Evolutionary conservation across 2,888 invertebrate species (phyloP).

Genomic region (Mycalesis mineus): DNA sequence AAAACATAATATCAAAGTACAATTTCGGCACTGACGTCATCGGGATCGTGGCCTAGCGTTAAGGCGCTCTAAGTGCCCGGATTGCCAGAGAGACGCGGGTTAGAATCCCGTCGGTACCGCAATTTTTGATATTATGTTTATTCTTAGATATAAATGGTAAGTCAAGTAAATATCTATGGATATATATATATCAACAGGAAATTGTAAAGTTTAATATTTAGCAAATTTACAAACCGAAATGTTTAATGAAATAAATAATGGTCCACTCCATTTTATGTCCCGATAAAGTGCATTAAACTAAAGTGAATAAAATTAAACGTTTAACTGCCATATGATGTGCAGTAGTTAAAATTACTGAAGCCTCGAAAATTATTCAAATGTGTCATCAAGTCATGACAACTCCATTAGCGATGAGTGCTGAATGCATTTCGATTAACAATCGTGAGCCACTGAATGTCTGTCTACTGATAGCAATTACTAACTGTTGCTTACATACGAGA

Average conservation of each 20-base stretch:
- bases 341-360: conserved; percentile 14
- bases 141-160: too few relatives aligned
- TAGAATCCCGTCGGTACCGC: too few relatives aligned
- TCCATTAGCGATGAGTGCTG: conserved; percentile 44
- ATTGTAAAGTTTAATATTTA: too few relatives aligned
- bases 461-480: conserved; percentile 31
- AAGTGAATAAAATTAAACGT: conserved; percentile 3
- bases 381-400: conserved; percentile 39
- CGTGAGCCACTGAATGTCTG: conserved; percentile 37
- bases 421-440: conserved; percentile 56
- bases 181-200: too few relatives aligned
- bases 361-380: conserved; percentile 35
- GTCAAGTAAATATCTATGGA: too few relatives aligned
- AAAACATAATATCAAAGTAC: too few relatives aligned
- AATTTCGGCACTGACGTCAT: too few relatives aligned
- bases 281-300: not conserved
- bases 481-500: conserved; percentile 29
- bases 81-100: too few relatives aligned
- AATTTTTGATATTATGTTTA: too few relatives aligned
- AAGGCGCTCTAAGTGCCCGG: too few relatives aligned
- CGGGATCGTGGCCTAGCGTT: too few relatives aligned
- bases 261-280: not conserved
- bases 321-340: not conserved
- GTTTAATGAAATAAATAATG: not conserved
- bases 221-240: not conserved